Base-by-base conservation (phyloP, 2,797 vertebrate species). In the Bradypodion ventrale region DNA sequence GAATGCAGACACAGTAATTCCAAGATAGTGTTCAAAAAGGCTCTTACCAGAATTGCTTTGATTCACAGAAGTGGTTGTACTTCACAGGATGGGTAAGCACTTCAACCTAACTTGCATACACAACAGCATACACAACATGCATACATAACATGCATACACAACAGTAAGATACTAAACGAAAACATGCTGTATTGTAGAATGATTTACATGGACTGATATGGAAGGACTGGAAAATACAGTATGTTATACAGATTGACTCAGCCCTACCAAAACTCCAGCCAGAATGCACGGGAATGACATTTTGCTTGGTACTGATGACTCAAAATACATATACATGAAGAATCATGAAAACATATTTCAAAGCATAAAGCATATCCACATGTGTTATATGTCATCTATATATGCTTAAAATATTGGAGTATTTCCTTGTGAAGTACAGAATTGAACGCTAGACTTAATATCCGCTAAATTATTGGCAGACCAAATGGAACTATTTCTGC, bases 401-500 rank as follows among this genome's bases (percentile, higher is more conserved):
- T 70, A 23, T 37, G 37, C 7, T 16, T 69, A 23, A 46, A 62
- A 68, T 19, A 29, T 37, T 69, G 13, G 46, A 46, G 59, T 16
- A 29, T 69, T 81, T 76, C 77, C 56, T 76, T 37, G 68, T 35
- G 75, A 85, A 83, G 72, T 80, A 70, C 46, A 40, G 32, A 62
- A 78, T 87, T 42, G 76, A 86, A 78, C 78, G 87, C 87, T 78
- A 83, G 60, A 63, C 82, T 84, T 83, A 91, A 89, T 80, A 91
- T 90, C 87, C 84, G 85, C 65, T 69, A 88, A 90, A 73, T 52
- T 90, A 90, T 74, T 92, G 93, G 92, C 90, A 93, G 82, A 40
- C 85, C 85, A 75, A 93, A 77, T 72, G 89, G 88, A 91, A 92
- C 82, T 86, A 72, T 88, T 90, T 93, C 89, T 93, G 75, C 89